Percentiles rank a stretch among this genome's conserved stretches.
These are phyloP conservation scores for Brachypteracias leptosomus DNA, from an alignment of 2,113 vertebrate genomes.

Conservation along the genomic window DNA sequence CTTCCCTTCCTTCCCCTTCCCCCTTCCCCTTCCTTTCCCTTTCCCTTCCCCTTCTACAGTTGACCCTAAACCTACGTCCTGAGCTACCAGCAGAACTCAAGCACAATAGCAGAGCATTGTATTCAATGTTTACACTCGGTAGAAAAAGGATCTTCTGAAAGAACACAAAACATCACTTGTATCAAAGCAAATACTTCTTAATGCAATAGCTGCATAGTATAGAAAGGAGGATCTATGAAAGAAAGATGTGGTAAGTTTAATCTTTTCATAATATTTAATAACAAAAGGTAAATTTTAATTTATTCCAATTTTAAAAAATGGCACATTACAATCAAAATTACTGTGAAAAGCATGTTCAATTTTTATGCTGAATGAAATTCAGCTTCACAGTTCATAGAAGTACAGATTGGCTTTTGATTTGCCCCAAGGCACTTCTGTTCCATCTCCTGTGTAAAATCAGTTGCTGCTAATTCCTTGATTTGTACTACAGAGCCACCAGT, in stretches of 20 bases:
- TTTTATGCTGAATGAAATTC: background rate
- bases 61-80: background rate
- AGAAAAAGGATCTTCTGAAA: background rate
- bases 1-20: background rate
- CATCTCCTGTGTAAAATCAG: slow-evolving; percentile 19
- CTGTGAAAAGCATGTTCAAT: background rate
- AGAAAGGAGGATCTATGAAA: background rate
- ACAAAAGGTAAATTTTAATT: background rate
- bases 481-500: slow-evolving; percentile 26
- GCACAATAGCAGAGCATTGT: background rate
- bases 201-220: background rate
- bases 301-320: background rate
- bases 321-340: background rate
- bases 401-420: slow-evolving; percentile 37
- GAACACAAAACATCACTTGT: background rate
- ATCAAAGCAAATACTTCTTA: background rate
- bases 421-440: slow-evolving; percentile 21
- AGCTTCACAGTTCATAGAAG: background rate
- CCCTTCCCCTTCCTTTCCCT: background rate
- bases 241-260: background rate
- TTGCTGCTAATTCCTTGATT: slow-evolving; percentile 50
- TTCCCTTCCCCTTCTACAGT: background rate
- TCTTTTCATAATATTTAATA: background rate
- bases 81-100: background rate
- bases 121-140: background rate